Percentiles rank a stretch among this genome's conserved stretches.
phyloP scores from a whole-genome alignment of 1,140 invertebrate genomes.

The Drosophila bocki region DNA sequence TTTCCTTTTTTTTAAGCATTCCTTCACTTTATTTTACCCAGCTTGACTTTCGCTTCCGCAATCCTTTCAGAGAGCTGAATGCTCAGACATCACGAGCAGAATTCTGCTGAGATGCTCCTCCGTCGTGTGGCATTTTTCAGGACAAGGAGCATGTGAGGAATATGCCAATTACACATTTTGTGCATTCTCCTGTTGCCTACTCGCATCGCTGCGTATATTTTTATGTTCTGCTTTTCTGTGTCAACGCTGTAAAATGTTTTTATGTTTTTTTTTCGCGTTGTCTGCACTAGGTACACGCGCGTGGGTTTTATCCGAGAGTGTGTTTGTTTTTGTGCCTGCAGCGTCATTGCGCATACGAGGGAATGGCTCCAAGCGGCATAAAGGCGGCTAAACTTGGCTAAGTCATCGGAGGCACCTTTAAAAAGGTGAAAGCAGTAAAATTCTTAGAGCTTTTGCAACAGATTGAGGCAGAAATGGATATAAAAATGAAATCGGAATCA shows the following conservation, averaged over 20 bases:
- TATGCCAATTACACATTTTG: constrained; percentile 53
- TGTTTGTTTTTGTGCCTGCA: constrained; percentile 27
- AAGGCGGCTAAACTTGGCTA: constrained; percentile 25
- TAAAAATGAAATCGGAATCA: constrained; percentile 13
- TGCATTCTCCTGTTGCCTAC: constrained; percentile 58
- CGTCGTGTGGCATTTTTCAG: not conserved
- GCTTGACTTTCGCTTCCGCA: constrained; percentile 21
- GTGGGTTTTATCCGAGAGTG: constrained; percentile 8
- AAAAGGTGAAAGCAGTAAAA: constrained; percentile 30
- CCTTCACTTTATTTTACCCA: constrained; percentile 3
- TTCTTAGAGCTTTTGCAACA: constrained; percentile 10
- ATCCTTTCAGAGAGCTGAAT: constrained; percentile 3
- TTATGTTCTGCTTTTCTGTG: constrained; percentile 35
- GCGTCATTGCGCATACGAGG: constrained; percentile 55
- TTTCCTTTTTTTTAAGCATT: not conserved
- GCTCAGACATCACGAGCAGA: not conserved
- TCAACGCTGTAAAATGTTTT: constrained; percentile 55
- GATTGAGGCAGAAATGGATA: not conserved
- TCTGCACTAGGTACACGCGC: constrained; percentile 5
- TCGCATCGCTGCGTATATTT: constrained; percentile 17
- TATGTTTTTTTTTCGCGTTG: constrained; percentile 13
- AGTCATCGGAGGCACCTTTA: constrained; percentile 11
- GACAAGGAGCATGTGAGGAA: constrained; percentile 43
- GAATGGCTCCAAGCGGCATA: constrained; percentile 28
- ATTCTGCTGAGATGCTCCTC: constrained; percentile 6